These are phyloP conservation scores for Trematocara zebra DNA, from an alignment of 2,113 vertebrate genomes.

Conservation along the genomic window DNA sequence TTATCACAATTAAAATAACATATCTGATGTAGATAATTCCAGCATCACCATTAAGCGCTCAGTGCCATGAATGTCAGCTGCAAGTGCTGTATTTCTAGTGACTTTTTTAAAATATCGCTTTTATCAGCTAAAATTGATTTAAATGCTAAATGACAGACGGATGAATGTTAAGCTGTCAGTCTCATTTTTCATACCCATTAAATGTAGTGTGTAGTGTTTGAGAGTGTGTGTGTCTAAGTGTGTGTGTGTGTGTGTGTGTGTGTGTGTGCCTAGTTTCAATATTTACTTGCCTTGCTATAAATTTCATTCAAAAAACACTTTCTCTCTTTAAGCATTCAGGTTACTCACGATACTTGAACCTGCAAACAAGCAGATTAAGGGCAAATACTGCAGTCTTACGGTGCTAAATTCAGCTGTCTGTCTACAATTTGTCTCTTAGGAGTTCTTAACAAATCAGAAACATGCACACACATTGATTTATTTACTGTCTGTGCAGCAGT, in stretches of 20 bases:
- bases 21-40: not conserved
- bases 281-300: not conserved
- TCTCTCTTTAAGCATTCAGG: not conserved
- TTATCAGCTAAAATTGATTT: slow-evolving; percentile 2
- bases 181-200: not conserved
- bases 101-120: not conserved
- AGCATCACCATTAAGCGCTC: not conserved
- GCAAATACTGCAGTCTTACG: not conserved
- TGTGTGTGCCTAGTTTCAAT: not conserved
- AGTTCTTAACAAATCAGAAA: not conserved
- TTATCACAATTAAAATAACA: not conserved
- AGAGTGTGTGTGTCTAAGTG: not conserved
- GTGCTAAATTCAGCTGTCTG: not conserved
- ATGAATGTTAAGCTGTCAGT: slow-evolving; percentile 2
- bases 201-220: not conserved
- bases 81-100: not conserved
- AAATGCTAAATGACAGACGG: not conserved
- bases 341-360: not conserved
- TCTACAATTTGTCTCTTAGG: not conserved
- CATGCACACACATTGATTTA: not conserved
- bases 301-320: not conserved
- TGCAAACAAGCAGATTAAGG: not conserved
- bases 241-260: not conserved
- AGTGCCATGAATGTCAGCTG: not conserved
- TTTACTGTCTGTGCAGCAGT: not conserved